A percentile compares a stretch with the other conserved stretches of the same genome.
Evolutionary conservation across 2,888 invertebrate genomes (phyloP).

Genomic region (Megamerina dolium): DNA sequence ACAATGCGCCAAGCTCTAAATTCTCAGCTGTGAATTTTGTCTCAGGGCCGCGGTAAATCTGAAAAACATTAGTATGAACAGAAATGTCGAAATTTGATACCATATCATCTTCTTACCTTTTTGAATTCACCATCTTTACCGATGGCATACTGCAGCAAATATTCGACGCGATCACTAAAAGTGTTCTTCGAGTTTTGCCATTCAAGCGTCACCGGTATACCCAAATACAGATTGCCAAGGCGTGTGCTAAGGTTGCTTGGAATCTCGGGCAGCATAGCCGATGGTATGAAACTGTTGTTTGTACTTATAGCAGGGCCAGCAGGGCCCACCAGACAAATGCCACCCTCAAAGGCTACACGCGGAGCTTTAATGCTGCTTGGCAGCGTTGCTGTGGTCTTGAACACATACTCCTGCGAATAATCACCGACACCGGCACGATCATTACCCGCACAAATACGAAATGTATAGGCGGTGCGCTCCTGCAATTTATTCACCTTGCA

Average conservation of each 20-base stretch:
- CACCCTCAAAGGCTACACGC: conserved; percentile 51
- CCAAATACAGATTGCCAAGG: conserved; percentile 52
- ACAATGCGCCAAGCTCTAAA: conserved; percentile 69
- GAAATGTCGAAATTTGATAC: background rate
- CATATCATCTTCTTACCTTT: conserved; percentile 49
- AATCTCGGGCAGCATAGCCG: conserved; percentile 25
- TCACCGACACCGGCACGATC: conserved; percentile 76
- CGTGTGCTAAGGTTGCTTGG: conserved; percentile 29
- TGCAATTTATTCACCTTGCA: conserved; percentile 79
- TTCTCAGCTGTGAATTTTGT: conserved; percentile 60
- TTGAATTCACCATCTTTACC: conserved; percentile 58
- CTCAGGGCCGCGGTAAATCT: conserved; percentile 65
- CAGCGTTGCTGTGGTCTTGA: conserved; percentile 70
- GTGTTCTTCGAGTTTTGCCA: conserved; percentile 59
- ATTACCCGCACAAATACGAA: conserved; percentile 79
- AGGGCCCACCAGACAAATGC: conserved; percentile 38
- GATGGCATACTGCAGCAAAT: conserved; percentile 65
- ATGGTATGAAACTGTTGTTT: conserved; percentile 21
- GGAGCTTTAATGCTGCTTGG: conserved; percentile 76
- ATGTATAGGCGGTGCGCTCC: conserved; percentile 75
- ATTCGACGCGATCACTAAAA: conserved; percentile 63
- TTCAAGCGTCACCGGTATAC: conserved; percentile 53
- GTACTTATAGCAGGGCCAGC: conserved; percentile 50
- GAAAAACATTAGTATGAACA: conserved; percentile 15
- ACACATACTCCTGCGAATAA: conserved; percentile 65